Evolutionary conservation across 2,888 invertebrate genomes (phyloP).

Genomic region (Cantharis flavilabris): DNA sequence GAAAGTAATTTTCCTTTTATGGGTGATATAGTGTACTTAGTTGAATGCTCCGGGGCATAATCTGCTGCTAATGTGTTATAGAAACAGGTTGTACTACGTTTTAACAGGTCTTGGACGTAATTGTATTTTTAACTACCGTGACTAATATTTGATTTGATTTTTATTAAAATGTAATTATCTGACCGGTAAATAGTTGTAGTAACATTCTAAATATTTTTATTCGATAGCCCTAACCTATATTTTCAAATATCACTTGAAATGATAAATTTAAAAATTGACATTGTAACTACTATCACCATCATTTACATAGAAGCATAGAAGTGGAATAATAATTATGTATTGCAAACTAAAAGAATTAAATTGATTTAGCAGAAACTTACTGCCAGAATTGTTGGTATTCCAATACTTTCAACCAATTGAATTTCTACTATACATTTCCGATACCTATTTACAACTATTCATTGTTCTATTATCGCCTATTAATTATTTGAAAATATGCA

Average conservation of each 20-base stretch:
- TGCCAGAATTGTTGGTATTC: no score
- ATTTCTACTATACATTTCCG: no score
- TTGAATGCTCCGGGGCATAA: constrained; percentile 3
- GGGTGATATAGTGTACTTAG: constrained; percentile 3
- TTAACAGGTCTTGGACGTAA: constrained; percentile 6
- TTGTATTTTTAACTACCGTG: constrained; percentile 8
- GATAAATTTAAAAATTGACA: neutral
- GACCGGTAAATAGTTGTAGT: neutral
- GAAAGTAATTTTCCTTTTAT: constrained; percentile 4
- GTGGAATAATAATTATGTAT: no score
- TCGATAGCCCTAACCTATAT: neutral
- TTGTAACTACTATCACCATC: neutral
- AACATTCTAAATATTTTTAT: neutral
- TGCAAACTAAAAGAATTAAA: no score
- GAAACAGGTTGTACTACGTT: constrained; percentile 18
- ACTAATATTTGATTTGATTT: constrained; percentile 1
- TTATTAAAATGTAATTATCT: neutral
- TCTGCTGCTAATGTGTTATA: constrained; percentile 8
- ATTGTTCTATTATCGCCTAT: no score
- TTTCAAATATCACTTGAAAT: neutral
- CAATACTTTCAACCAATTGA: no score
- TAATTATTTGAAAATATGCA: no score
- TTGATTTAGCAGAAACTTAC: no score
- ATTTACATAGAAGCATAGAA: no score
- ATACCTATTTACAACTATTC: no score